Evolutionary conservation across 2,797 vertebrate genomes (phyloP).

Genomic region (Enteromius argenteus): DNA sequence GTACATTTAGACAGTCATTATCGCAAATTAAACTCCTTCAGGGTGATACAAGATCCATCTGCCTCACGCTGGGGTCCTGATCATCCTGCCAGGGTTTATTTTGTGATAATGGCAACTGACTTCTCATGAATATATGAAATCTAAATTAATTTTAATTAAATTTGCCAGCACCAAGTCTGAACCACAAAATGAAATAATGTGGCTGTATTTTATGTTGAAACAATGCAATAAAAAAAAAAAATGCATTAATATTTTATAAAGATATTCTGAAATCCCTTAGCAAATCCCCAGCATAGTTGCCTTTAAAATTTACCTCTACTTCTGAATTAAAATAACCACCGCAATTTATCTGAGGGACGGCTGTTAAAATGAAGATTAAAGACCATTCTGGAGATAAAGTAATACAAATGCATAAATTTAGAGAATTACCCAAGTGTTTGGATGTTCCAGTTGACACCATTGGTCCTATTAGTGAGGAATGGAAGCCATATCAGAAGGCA

Average conservation of each 20-base stretch:
- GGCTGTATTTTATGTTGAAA: not conserved
- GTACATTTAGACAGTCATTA: conserved; percentile 22
- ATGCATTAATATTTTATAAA: not conserved
- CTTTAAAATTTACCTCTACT: not conserved
- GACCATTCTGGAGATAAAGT: not conserved
- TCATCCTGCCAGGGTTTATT: not conserved
- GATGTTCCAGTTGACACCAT: not conserved
- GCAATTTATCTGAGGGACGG: not conserved
- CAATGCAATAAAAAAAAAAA: not conserved
- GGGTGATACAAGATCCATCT: not conserved
- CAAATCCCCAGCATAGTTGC: not conserved
- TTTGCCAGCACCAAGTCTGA: not conserved
- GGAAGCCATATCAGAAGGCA: conserved; percentile 1
- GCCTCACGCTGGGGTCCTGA: not conserved
- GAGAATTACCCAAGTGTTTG: not conserved
- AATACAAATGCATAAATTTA: conserved; percentile 14
- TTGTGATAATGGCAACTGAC: conserved; percentile 9
- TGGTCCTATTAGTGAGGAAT: conserved; percentile 13
- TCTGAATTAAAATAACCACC: not conserved
- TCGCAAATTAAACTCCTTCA: not conserved
- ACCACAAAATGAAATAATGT: not conserved
- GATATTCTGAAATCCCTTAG: not conserved
- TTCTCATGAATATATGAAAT: conserved; percentile 5
- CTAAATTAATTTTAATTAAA: not conserved
- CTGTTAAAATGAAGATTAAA: conserved; percentile 11